Base-by-base conservation (phyloP, 1,140 invertebrate species). In the Philopotamus ludificatus region DNA sequence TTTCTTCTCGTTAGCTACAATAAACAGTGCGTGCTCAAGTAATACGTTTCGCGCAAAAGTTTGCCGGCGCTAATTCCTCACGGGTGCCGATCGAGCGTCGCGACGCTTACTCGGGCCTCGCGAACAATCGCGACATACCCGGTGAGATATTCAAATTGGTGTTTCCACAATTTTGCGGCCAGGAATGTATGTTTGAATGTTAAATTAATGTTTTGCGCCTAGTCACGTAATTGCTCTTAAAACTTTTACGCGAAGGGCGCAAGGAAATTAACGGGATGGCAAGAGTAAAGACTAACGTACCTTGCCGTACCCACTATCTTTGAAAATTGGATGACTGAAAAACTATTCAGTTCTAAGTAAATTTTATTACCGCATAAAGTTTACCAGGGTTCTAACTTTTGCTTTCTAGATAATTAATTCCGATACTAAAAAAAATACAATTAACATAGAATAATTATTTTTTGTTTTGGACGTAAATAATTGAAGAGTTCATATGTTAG, bases 141-240 rank as follows among this genome's bases (percentile, higher is more conserved):
- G 22, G 10, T 22, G 16, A 23, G 62, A 50, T 34, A 53, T 54
- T 39, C 28, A 15, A 23, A 59, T 66, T 25, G 64, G 45, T 22
- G 34, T 42, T 20, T 28, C 20, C 34, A 39, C 22, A 45, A 59
- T 63, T 62, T 18, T 59, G 54, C 53, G 53, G 63, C n/a, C 44
- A 65, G 63, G 67, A 69, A 63, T 65, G 63, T 63, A 66, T 63
- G 67, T 69, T 66, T 65, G 63, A 63, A 69, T 69, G 45, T 66
- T 61, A 63, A 67, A 65, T 70, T 70, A 65, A 67, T 70, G 66
- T 70, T 70, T 70, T 65, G 68, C 58, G 68, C 68, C 63, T 65
- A 70, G 68, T 70, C 68, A 70, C 68, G 68, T 70, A 70, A 70
- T 70, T 70, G 66, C 68, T 60, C 68, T 70, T 65, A 45, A 59